These are phyloP conservation scores for Castor canadensis DNA, from an alignment of 2,113 vertebrate genomes.

Conservation along the genomic window DNA sequence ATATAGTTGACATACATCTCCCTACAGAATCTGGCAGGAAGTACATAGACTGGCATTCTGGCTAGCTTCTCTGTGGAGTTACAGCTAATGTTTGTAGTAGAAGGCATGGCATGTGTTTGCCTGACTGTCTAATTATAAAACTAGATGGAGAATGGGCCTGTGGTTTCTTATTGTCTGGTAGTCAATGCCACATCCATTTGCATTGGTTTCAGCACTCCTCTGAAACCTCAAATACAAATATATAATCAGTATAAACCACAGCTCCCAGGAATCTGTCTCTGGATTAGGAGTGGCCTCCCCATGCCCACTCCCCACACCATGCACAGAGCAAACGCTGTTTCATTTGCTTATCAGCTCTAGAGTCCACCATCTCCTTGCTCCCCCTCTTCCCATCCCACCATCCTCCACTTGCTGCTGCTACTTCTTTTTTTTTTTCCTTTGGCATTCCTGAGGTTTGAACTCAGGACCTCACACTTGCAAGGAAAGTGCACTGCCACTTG, in stretches of 20 bases:
- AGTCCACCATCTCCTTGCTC: not conserved
- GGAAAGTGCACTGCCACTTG: no score
- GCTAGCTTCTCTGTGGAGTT: not conserved
- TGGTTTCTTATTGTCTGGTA: not conserved
- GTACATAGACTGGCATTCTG: not conserved
- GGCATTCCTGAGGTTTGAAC: no score
- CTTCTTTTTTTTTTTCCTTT: no score
- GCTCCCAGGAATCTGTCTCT: not conserved
- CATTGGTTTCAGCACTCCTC: not conserved
- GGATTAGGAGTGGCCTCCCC: not conserved
- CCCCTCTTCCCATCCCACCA: no score
- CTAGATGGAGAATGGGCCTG: not conserved
- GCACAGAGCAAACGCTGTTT: not conserved
- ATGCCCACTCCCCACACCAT: not conserved
- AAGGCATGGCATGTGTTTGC: not conserved
- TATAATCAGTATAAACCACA: not conserved
- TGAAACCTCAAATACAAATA: not conserved
- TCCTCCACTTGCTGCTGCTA: not conserved
- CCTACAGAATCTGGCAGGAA: not conserved
- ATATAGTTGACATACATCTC: not conserved
- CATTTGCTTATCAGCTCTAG: not conserved
- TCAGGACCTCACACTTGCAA: no score
- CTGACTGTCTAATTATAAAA: conserved; percentile 35
- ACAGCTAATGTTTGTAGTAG: not conserved
- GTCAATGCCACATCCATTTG: conserved; percentile 13